phyloP scores from a whole-genome alignment of 2,113 vertebrate species.

The Forbesichthys agassizii region DNA sequence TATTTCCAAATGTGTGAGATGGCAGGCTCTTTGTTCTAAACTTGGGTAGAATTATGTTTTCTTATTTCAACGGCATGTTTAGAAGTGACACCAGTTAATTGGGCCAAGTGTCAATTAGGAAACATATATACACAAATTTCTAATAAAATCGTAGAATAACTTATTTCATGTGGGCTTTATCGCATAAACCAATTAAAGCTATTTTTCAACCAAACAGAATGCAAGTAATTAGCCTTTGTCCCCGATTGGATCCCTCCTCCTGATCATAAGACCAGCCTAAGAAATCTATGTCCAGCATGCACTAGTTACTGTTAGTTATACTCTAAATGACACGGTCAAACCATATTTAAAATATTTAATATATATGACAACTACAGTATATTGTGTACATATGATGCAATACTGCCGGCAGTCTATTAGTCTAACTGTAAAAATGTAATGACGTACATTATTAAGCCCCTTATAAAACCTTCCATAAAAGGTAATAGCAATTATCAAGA shows the following conservation, averaged over 20 bases:
- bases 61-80: not conserved
- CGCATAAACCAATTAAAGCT: not conserved
- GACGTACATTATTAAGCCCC: slow-evolving; percentile 71
- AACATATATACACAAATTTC: not conserved
- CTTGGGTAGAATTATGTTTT: not conserved
- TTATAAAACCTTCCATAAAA: slow-evolving; percentile 87
- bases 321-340: slow-evolving; percentile 78
- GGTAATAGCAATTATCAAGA: slow-evolving; percentile 80
- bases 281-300: not conserved
- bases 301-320: slow-evolving; percentile 44
- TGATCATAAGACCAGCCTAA: no score
- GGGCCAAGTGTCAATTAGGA: not conserved
- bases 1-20: no score
- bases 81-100: slow-evolving; percentile 1
- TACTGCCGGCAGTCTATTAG: slow-evolving; percentile 96
- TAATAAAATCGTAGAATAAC: not conserved
- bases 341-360: slow-evolving; percentile 85
- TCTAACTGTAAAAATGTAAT: slow-evolving; percentile 80
- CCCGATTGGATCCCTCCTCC: not conserved
- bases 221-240: not conserved
- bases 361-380: slow-evolving; percentile 85
- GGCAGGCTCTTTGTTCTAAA: no score
- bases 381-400: slow-evolving; percentile 90
- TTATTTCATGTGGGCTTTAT: not conserved
- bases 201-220: not conserved